These are phyloP conservation scores for Drosophila setosimentum DNA, from an alignment of 2,888 invertebrate genomes.

Conservation along the genomic window DNA sequence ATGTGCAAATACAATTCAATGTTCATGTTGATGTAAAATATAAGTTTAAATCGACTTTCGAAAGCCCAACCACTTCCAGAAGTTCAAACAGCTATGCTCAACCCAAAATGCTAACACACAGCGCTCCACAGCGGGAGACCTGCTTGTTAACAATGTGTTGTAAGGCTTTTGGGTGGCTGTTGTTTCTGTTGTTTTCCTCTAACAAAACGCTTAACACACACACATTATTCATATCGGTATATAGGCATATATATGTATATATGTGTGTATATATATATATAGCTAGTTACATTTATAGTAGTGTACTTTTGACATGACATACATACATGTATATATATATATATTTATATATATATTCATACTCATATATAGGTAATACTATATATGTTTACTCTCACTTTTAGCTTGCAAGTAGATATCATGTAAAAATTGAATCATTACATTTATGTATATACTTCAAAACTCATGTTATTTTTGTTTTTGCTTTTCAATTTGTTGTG, in stretches of 20 bases:
- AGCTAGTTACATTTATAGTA: constrained; percentile 60
- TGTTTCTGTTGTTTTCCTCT: neutral
- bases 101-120: constrained; percentile 23
- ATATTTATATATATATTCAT: constrained; percentile 43
- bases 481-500: constrained; percentile 16
- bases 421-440: constrained; percentile 65
- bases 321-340: constrained; percentile 41
- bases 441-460: constrained; percentile 52
- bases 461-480: constrained; percentile 31
- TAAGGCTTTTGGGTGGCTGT: constrained; percentile 8
- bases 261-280: constrained; percentile 51
- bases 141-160: constrained; percentile 31
- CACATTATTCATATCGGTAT: constrained; percentile 38
- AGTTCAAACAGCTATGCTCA: constrained; percentile 14
- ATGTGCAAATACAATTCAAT: constrained; percentile 22
- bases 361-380: constrained; percentile 37
- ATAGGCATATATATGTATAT: constrained; percentile 40
- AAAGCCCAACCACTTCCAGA: constrained; percentile 34
- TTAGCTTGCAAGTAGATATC: constrained; percentile 60
- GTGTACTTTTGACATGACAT: constrained; percentile 64
- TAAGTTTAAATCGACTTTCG: neutral
- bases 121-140: constrained; percentile 11
- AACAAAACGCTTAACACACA: constrained; percentile 40
- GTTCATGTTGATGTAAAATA: constrained; percentile 8
- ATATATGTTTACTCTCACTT: constrained; percentile 55